phyloP scores from a whole-genome alignment of 2,797 vertebrate species.

The Salmo trutta region DNA sequence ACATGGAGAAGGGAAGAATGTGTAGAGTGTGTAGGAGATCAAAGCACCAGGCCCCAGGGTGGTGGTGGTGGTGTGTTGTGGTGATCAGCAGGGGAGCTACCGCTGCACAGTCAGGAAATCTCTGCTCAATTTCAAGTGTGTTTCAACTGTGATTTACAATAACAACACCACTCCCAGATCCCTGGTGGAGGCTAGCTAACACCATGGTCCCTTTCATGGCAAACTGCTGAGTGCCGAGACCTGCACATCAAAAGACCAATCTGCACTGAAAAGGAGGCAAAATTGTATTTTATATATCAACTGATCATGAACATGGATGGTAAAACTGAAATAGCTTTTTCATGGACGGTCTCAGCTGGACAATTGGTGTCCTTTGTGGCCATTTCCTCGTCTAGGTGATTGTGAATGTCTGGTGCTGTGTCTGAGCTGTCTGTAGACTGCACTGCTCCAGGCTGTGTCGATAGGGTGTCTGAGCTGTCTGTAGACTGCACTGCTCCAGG shows the following conservation, averaged over 20 bases:
- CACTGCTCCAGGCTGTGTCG: conserved; percentile 41
- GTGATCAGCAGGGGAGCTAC: conserved; percentile 48
- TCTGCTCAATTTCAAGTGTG: conserved; percentile 15
- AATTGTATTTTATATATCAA: neutral
- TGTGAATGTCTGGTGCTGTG: conserved; percentile 32
- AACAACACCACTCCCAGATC: conserved; percentile 15
- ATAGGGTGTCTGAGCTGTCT: too few species aligned
- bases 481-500: too few species aligned
- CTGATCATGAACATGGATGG: neutral
- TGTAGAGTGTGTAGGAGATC: conserved; percentile 52
- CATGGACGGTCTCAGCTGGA: conserved; percentile 1
- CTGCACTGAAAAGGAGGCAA: neutral
- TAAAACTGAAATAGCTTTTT: neutral
- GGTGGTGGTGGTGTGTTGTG: conserved; percentile 40
- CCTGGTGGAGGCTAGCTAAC: neutral
- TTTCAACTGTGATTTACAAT: conserved; percentile 16
- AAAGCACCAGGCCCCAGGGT: conserved; percentile 54
- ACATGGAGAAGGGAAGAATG: conserved; percentile 65
- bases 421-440: conserved; percentile 32
- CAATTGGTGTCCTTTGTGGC: neutral
- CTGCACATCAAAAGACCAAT: neutral
- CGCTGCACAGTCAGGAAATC: conserved; percentile 43
- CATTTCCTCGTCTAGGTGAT: conserved; percentile 19
- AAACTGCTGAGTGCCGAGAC: neutral
- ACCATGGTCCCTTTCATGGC: neutral